Base-by-base conservation (phyloP, 2,113 vertebrate genomes). In the Tiliqua scincoides region DNA sequence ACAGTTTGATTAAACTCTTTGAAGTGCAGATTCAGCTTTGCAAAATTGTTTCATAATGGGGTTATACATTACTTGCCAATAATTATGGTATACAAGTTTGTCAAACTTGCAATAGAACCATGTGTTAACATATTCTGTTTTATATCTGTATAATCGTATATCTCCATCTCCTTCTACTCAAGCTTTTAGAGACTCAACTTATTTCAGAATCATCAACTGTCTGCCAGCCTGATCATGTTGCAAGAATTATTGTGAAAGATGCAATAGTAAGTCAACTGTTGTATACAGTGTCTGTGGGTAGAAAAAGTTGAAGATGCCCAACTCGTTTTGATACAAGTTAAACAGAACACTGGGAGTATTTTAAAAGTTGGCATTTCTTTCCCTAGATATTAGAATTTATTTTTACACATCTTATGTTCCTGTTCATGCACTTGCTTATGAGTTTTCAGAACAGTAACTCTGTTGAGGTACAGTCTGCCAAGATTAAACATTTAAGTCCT, bases 121-220 rank as follows among this genome's bases (percentile, higher is more conserved):
- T 59, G 10, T 12, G 32, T 1, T 7, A 67, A 40, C 25, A 14
- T 85, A n/a, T 82, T 11, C 27, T 89, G 6, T 75, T 62, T 8
- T 2, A 65, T 85, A 63, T 87, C 65, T 81, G 3, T 85, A 37
- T 68, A 86, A 89, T 86, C 11, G 79, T 1, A 25, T n/a, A 86
- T 76, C 18, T 92, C 6, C 89, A 37, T 93, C 88, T 81, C 90
- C 57, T 87, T 79, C 62, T 61, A 0, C 65, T 94, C 62, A 78
- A 99, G 99, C 98, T 98, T 83, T 96, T 99, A 70, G 99, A 99
- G 94, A 99, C 99, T 2, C 98, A 95, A 89, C 94, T 99, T 52
- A 99, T 99, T 93, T 98, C 98, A 65, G 98, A 99, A 96, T 97
- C 98, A 1, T 97, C 98, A 67, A 97, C 97, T 65, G 90, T 99